Conservation (phyloP, 2,888 invertebrate genomes). For the Atrina japonica region DNA sequence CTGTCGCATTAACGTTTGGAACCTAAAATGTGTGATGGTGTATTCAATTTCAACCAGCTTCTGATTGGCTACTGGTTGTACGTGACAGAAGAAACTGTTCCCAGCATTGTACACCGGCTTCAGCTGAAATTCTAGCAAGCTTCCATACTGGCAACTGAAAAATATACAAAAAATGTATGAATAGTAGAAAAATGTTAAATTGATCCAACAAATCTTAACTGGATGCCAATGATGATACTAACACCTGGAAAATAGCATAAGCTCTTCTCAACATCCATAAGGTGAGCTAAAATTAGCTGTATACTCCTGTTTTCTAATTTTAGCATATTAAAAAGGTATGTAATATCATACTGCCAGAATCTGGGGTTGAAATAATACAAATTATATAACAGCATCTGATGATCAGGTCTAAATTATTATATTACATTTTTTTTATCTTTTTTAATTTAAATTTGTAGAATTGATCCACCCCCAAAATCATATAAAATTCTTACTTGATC, state of each 20-base stretch:
- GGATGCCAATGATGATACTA: neutral
- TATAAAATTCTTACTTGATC: conserved; percentile 65
- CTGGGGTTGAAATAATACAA: too few relatives aligned
- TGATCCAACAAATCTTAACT: neutral
- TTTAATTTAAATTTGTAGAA: too few relatives aligned
- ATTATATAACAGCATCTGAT: too few relatives aligned
- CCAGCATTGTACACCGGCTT: conserved; percentile 64
- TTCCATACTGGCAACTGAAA: conserved; percentile 75
- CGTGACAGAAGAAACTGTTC: conserved; percentile 67
- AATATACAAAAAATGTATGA: neutral
- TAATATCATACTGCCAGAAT: too few relatives aligned
- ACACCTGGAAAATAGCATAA: too few relatives aligned
- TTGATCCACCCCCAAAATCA: too few relatives aligned
- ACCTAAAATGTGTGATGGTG: conserved; percentile 48
- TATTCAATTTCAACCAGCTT: conserved; percentile 66
- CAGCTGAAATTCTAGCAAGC: conserved; percentile 73
- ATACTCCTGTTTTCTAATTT: too few relatives aligned
- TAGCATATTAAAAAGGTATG: too few relatives aligned
- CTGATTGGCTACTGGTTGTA: conserved; percentile 60
- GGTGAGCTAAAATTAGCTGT: too few relatives aligned
- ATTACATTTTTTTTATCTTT: too few relatives aligned
- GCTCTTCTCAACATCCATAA: too few relatives aligned
- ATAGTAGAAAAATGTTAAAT: neutral
- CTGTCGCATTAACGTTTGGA: conserved; percentile 39
- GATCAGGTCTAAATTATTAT: too few relatives aligned